phyloP scores from a whole-genome alignment of 2,888 invertebrate genomes.

The Maniola hyperantus region DNA sequence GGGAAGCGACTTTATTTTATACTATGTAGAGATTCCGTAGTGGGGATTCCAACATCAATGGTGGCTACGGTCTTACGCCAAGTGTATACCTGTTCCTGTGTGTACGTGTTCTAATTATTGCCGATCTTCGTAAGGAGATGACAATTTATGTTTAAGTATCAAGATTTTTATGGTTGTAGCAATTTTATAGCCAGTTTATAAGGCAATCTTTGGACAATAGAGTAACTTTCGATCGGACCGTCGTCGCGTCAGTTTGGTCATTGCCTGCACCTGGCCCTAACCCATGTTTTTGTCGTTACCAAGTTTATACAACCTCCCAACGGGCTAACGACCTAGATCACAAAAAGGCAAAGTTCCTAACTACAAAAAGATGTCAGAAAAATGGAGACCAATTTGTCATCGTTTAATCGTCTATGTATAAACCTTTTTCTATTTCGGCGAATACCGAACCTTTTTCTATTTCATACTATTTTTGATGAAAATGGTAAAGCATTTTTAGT shows the following conservation, averaged over 20 bases:
- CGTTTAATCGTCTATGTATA: slow-evolving; percentile 21
- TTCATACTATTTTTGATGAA: not conserved
- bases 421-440: slow-evolving; percentile 15
- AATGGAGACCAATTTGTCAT: slow-evolving; percentile 26
- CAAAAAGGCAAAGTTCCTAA: slow-evolving; percentile 30
- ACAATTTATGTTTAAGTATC: too few species aligned
- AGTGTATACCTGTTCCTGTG: too few species aligned
- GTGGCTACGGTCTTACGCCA: too few species aligned
- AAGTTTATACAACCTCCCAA: slow-evolving; percentile 22
- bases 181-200: too few species aligned
- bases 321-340: slow-evolving; percentile 38
- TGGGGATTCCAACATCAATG: too few species aligned
- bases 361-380: slow-evolving; percentile 33
- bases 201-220: too few species aligned
- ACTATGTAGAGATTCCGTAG: too few species aligned
- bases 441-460: slow-evolving; percentile 1
- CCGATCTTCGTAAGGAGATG: too few species aligned
- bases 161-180: too few species aligned
- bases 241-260: slow-evolving; percentile 16
- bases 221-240: not conserved
- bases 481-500: not conserved
- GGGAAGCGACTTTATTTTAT: too few species aligned
- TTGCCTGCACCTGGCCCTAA: slow-evolving; percentile 27
- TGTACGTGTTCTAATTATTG: too few species aligned
- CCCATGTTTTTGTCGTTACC: slow-evolving; percentile 35